Percentiles rank a stretch among this genome's conserved stretches.
Evolutionary conservation across 1,140 invertebrate genomes (phyloP).

Genomic region (Apis florea): DNA sequence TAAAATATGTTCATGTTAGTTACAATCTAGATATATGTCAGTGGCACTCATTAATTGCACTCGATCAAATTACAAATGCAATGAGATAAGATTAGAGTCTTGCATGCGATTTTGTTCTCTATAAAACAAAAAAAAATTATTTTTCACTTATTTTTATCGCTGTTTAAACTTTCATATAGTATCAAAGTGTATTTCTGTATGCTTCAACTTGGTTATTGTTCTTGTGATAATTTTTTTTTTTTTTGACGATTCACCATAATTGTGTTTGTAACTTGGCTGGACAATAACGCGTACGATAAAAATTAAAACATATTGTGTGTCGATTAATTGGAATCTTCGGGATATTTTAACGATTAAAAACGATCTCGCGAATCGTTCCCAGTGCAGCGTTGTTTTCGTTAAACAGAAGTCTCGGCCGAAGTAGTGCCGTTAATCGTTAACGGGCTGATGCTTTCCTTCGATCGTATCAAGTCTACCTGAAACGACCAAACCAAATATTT

Average conservation of each 20-base stretch:
- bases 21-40: neutral
- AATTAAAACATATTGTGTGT: neutral
- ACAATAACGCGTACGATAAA: neutral
- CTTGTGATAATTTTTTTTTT: neutral
- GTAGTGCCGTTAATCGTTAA: slow-evolving; percentile 76
- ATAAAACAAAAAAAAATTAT: slow-evolving; percentile 4
- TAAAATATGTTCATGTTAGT: neutral
- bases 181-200: neutral
- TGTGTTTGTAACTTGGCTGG: neutral
- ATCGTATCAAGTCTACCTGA: slow-evolving; percentile 76
- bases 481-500: slow-evolving; percentile 57
- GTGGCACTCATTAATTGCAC: slow-evolving; percentile 16
- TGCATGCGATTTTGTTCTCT: neutral
- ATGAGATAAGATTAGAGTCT: neutral
- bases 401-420: slow-evolving; percentile 77
- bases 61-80: neutral
- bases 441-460: slow-evolving; percentile 73
- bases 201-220: neutral
- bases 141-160: neutral
- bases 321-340: neutral
- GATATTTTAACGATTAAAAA: neutral
- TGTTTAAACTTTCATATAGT: neutral
- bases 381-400: slow-evolving; percentile 49
- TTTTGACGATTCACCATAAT: neutral
- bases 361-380: neutral